Conservation (phyloP, 2,888 invertebrate species). For the Melinaea marsaeus region DNA sequence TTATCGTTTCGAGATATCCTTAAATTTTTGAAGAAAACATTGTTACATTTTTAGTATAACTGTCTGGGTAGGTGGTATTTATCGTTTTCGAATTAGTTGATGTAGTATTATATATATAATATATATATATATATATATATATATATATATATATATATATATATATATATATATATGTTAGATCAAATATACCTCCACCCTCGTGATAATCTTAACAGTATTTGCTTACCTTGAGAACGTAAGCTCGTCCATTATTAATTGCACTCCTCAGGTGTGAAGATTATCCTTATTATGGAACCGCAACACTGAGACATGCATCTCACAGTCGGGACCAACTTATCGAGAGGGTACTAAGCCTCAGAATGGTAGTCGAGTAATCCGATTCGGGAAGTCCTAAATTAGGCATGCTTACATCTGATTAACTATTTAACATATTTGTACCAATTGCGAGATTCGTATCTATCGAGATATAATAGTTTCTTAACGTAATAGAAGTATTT, state of each 20-base stretch:
- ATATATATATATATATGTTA: too few relatives aligned
- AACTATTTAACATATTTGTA: slow-evolving; percentile 24
- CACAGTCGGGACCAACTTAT: slow-evolving; percentile 39
- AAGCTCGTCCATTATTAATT: slow-evolving; percentile 71
- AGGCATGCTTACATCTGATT: slow-evolving; percentile 18
- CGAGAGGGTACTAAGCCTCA: slow-evolving; percentile 39
- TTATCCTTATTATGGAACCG: slow-evolving; percentile 72
- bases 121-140: too few relatives aligned
- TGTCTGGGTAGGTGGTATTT: not conserved
- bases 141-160: too few relatives aligned
- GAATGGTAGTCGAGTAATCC: slow-evolving; percentile 31
- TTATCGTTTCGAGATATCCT: slow-evolving; percentile 5
- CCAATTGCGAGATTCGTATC: not conserved
- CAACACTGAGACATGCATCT: slow-evolving; percentile 61
- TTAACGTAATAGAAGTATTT: not conserved
- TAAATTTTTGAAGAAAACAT: not conserved
- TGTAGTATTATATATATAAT: too few relatives aligned
- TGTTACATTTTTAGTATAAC: not conserved
- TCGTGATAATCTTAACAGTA: slow-evolving; percentile 47
- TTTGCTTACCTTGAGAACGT: slow-evolving; percentile 50
- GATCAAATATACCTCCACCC: slow-evolving; percentile 38
- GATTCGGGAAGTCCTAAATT: slow-evolving; percentile 25
- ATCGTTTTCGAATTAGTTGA: too few relatives aligned
- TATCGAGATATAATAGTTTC: not conserved
- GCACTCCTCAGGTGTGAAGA: slow-evolving; percentile 71